Evolutionary conservation across 35 echinoderm and acorn worm species (phyloP).

Genomic region (Heliocidaris tuberculata): DNA sequence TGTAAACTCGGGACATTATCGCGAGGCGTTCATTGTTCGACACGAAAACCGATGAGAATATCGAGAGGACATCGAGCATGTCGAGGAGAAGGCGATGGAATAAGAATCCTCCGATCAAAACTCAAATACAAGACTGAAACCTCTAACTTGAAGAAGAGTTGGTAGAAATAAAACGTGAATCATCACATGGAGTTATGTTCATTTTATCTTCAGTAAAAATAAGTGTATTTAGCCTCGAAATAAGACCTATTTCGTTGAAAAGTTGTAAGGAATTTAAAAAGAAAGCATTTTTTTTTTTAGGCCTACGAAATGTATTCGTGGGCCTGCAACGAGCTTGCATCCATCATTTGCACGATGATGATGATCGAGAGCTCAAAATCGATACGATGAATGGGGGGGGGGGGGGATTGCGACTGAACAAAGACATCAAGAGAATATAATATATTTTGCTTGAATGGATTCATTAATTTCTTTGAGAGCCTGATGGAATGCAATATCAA

Average conservation of each 20-base stretch:
- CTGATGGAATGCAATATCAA: background rate
- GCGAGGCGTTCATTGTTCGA: background rate
- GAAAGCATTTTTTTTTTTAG: too few relatives aligned
- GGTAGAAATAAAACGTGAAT: too few relatives aligned
- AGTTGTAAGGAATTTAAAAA: too few relatives aligned
- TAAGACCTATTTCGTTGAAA: too few relatives aligned
- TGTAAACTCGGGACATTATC: background rate
- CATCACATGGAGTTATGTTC: too few relatives aligned
- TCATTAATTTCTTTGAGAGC: background rate
- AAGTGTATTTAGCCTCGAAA: too few relatives aligned
- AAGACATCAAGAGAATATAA: background rate
- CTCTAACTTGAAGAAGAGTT: too few relatives aligned
- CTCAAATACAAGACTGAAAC: too few relatives aligned
- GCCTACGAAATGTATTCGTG: background rate
- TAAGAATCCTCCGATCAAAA: too few relatives aligned
- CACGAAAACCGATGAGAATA: background rate
- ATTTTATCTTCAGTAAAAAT: too few relatives aligned
- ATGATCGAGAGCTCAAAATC: background rate
- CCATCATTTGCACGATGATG: background rate
- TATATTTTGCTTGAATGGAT: background rate
- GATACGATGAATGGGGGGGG: background rate
- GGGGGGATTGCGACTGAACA: background rate
- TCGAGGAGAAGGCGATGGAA: too few relatives aligned
- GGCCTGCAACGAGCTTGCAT: background rate
- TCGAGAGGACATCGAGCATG: too few relatives aligned